Conservation (phyloP, 2,797 vertebrate genomes). For the Pantherophis alleghaniensis region DNA sequence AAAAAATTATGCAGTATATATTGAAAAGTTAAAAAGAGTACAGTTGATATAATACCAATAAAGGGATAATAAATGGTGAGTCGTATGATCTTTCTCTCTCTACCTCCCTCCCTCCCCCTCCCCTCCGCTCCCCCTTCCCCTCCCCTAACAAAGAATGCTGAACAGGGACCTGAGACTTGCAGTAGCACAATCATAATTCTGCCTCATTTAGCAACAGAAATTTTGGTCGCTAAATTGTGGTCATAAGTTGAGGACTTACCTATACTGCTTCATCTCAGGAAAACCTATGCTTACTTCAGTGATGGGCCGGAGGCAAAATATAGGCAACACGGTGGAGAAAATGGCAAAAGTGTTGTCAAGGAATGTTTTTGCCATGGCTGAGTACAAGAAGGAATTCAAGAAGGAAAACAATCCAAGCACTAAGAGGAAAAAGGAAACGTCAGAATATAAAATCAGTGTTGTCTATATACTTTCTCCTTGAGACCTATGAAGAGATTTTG, state of each 20-base stretch:
- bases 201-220: no score
- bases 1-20: no score
- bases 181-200: no score
- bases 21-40: no score
- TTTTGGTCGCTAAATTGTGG: no score
- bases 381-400: background rate
- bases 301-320: background rate
- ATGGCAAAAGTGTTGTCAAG: background rate
- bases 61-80: background rate
- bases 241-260: no score
- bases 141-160: no score
- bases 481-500: background rate
- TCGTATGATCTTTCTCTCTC: background rate
- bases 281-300: background rate
- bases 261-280: background rate
- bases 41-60: no score
- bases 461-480: background rate
- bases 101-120: background rate
- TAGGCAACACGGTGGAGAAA: background rate
- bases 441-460: background rate
- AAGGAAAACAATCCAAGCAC: background rate
- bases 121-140: background rate
- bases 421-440: background rate
- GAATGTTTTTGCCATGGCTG: background rate
- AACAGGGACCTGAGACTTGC: no score